These are phyloP conservation scores for Sphenodon punctatus DNA, from an alignment of 2,797 vertebrate genomes.

Conservation along the genomic window DNA sequence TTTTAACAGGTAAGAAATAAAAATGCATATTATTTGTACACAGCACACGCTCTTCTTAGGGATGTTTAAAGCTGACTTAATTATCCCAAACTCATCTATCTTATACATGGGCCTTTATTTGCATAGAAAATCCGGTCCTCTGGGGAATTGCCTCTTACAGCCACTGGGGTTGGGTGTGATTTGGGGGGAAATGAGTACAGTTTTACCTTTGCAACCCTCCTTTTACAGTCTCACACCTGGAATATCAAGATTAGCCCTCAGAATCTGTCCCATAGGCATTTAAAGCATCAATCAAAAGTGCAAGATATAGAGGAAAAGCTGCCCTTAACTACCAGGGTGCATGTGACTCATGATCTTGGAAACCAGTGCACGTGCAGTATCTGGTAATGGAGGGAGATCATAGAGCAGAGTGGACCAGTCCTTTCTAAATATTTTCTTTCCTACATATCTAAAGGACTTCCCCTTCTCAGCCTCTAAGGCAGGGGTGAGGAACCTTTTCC, in stretches of 20 bases:
- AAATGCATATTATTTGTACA: neutral
- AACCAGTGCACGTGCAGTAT: no score
- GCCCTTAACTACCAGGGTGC: neutral
- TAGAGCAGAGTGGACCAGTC: neutral
- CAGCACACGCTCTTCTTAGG: neutral
- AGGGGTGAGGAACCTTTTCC: no score
- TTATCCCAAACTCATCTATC: neutral
- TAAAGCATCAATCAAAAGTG: neutral
- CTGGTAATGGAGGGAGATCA: neutral
- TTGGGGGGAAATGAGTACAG: neutral
- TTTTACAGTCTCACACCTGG: no score
- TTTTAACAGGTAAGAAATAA: neutral
- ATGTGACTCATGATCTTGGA: no score
- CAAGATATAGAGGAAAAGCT: neutral
- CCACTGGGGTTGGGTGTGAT: fast-evolving
- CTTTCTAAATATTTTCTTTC: no score
- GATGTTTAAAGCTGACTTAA: neutral
- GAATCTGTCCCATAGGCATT: neutral
- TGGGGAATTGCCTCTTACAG: fast-evolving
- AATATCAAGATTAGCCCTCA: neutral
- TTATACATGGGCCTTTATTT: no score
- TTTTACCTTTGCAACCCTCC: neutral
- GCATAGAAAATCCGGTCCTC: no score
- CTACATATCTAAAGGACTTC: no score
- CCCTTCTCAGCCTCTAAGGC: no score